Evolutionary conservation across 1,140 invertebrate species (phyloP), one percentile per base, ranked within the genome.

Genomic region (Papilio machaon): DNA sequence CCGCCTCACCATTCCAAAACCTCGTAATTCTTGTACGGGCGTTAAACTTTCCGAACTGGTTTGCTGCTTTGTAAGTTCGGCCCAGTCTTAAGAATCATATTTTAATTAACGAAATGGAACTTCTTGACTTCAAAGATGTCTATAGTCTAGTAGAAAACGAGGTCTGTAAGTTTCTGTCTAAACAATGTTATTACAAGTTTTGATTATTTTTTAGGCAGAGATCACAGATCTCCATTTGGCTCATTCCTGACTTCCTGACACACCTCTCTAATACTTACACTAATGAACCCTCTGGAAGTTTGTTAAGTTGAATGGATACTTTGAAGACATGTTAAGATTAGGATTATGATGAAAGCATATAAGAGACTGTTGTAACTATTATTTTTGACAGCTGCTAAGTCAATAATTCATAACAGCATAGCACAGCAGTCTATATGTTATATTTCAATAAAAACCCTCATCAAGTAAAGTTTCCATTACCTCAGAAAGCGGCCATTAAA

Each of bases 401-500:
- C n/a, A n/a, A n/a, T 4, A 30, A 23, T 30, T 4, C 19, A 19
- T 30, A 9, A 30, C 10, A 23, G 60, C 3, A 23, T 30, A 5
- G 11, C 3, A 9, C 23, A 64, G 60, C 11, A 49, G 49, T 49
- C 9, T 49, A 64, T 23, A 30, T 30, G 23, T 64, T 64, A 64
- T 58, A 58, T 2, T 73, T 43, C 38, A 73, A 73, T 43, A 49
- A 77, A 35, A 54, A n/a, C 30, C 49, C 23, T 54, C 49, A 77
- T 77, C 47, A 60, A 60, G 52, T 43, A 43, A 64, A 58, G 30
- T 77, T 77, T 79, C 46, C 77, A 79, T 64, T 64, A 67, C 54
- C 77, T 67, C 58, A 64, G 77, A 46, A 19, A 79, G 30, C 54
- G 19, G 47, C 35, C 77, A 82, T 81, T 80, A 83, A 84, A 84